Evolutionary conservation across 2,797 vertebrate species (phyloP), one percentile per base, ranked within the genome.

Genomic region (Buphagus erythrorhynchus): DNA sequence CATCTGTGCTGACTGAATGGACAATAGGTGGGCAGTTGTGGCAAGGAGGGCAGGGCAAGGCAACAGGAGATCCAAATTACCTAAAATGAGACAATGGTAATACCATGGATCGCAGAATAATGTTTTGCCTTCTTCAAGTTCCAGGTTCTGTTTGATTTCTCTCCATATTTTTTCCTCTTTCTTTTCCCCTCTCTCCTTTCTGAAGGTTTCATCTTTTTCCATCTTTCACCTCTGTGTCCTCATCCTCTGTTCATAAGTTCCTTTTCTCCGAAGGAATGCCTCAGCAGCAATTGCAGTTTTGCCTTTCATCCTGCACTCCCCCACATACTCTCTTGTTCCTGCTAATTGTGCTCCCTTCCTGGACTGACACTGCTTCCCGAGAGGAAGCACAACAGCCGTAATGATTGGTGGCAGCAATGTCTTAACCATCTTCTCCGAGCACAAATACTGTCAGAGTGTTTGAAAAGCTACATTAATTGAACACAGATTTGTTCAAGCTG

Each of bases 381-480:
- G 96, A 93, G 94, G 73, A 95, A 90, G 88, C 67, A 89, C 91
- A 89, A 16, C 79, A 88, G 89, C 87, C 0, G 11, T 95, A 96
- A 95, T 95, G 96, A 96, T 88, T 88, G 96, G 96, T 96, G 95
- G 96, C 96, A 96, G 91, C 91, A 66, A 88, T 90, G 96, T 95
- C 96, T 96, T 93, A 95, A 96, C 96, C 94, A 91, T 88, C 96
- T 94, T 95, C 87, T 94, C 90, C 84, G 89, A 93, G 93, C 89
- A 78, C 89, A 96, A 96, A 94, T 87, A 92, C 94, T 96, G 96
- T 96, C 96, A 96, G 87, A 63, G 48, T 95, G 88, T 96, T 96
- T 96, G 96, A 96, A 95, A 95, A 96, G 96, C 94, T 93, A 90
- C 94, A 93, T 96, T 96, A 95, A 95, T 95, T 97, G 96, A 96